Conservation (phyloP, 2,797 vertebrate genomes). For the Eospalax fontanierii region DNA sequence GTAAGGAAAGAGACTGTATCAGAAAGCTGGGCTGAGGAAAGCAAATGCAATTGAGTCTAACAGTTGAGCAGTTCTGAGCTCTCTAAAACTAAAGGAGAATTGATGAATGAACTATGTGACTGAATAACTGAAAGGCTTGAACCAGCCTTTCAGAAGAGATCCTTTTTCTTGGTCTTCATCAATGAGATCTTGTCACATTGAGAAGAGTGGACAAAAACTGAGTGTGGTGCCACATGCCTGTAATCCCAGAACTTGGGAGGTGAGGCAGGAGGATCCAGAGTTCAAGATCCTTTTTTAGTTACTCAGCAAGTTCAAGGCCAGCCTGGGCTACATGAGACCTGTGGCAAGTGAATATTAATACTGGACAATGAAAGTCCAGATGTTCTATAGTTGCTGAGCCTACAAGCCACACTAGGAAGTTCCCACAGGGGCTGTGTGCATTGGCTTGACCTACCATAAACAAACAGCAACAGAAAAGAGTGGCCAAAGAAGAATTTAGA, state of each 20-base stretch:
- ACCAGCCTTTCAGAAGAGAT: background rate
- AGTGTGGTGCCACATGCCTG: background rate
- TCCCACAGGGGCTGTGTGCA: background rate
- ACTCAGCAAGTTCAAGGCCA: background rate
- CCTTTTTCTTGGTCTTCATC: background rate
- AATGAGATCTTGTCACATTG: background rate
- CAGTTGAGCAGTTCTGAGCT: background rate
- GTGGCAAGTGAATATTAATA: background rate
- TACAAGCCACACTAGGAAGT: background rate
- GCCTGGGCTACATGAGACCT: background rate
- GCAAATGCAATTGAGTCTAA: background rate
- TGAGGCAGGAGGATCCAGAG: background rate
- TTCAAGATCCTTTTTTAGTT: background rate
- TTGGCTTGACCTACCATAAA: background rate
- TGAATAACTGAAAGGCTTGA: background rate
- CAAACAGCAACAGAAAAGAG: background rate
- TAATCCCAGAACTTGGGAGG: background rate
- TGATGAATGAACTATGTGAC: background rate
- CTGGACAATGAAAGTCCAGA: background rate
- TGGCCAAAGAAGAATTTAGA: conserved; percentile 10
- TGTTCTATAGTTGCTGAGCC: background rate
- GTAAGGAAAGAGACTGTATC: background rate
- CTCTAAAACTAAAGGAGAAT: background rate
- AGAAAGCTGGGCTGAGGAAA: background rate
- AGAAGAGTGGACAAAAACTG: background rate